Percentiles rank a stretch among this genome's conserved stretches.
phyloP scores from a whole-genome alignment of 2,888 invertebrate genomes.

The Atrina japonica region DNA sequence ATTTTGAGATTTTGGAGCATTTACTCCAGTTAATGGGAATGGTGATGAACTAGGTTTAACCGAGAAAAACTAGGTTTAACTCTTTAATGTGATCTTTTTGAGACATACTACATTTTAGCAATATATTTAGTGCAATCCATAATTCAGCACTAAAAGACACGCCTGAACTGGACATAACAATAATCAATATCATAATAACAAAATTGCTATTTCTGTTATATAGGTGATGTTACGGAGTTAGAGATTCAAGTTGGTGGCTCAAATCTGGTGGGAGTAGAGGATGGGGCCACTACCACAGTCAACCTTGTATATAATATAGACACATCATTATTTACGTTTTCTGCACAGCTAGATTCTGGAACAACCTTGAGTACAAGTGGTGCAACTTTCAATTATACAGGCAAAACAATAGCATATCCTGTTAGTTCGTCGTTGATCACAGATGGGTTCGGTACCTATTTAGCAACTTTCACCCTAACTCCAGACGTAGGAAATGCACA shows the following conservation, averaged over 20 bases:
- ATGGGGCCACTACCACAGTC: neutral
- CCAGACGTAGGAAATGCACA: slow-evolving; percentile 8
- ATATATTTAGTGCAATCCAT: too few relatives aligned
- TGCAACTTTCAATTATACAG: neutral
- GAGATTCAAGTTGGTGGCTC: slow-evolving; percentile 27
- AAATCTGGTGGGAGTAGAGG: slow-evolving; percentile 18
- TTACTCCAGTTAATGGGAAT: too few relatives aligned
- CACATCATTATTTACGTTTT: slow-evolving; percentile 1
- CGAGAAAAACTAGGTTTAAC: too few relatives aligned
- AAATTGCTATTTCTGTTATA: too few relatives aligned
- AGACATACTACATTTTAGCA: too few relatives aligned
- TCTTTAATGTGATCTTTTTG: too few relatives aligned
- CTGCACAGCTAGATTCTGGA: slow-evolving; percentile 19
- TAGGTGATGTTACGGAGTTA: slow-evolving; percentile 17
- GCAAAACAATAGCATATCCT: slow-evolving; percentile 4
- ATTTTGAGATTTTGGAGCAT: too few relatives aligned
- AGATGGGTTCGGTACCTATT: slow-evolving; percentile 24
- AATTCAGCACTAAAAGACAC: too few relatives aligned
- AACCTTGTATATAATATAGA: slow-evolving; percentile 20
- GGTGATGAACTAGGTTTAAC: too few relatives aligned
- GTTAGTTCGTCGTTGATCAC: neutral
- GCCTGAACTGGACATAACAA: too few relatives aligned
- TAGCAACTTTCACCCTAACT: slow-evolving; percentile 18
- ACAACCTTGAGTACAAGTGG: neutral
- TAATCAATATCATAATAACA: too few relatives aligned